Percentiles rank a stretch among this genome's conserved stretches.
These are phyloP conservation scores for Noctuana brunneofusca DNA, from an alignment of 2,888 invertebrate genomes.

Conservation along the genomic window DNA sequence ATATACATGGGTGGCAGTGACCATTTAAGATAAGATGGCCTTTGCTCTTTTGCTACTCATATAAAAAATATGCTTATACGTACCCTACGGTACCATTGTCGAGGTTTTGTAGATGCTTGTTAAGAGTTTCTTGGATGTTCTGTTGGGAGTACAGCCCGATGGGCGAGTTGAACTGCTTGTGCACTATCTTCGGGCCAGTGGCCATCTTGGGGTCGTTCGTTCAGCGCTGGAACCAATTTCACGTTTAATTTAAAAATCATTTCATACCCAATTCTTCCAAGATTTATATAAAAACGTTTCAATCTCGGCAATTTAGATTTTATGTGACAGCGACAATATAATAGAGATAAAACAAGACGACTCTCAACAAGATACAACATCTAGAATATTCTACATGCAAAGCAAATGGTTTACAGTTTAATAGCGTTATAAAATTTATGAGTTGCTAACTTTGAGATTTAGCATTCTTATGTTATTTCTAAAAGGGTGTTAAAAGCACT, in stretches of 20 bases:
- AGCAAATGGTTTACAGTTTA: conserved; percentile 13
- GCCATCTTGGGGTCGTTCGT: conserved; percentile 86
- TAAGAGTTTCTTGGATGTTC: conserved; percentile 90
- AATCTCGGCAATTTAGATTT: conserved; percentile 11
- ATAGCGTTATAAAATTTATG: conserved; percentile 52
- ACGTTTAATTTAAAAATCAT: not conserved
- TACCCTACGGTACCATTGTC: conserved; percentile 92
- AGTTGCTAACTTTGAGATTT: conserved; percentile 39
- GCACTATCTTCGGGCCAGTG: conserved; percentile 88
- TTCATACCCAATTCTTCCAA: not conserved
- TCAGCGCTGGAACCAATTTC: conserved; percentile 69
- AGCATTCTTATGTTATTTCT: conserved; percentile 16
- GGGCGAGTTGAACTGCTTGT: conserved; percentile 95
- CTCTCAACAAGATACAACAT: conserved; percentile 3
- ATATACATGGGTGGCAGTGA: too few species aligned
- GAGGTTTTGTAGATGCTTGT: conserved; percentile 89
- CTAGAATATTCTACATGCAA: conserved; percentile 21
- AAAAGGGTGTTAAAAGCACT: not conserved
- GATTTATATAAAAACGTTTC: not conserved
- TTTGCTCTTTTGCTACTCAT: too few species aligned
- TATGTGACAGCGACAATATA: conserved; percentile 9
- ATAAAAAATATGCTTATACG: conserved; percentile 51
- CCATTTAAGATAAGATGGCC: too few species aligned
- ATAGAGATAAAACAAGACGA: conserved; percentile 15
- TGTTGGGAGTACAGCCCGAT: conserved; percentile 92